These are phyloP conservation scores for Uropetala carovei DNA, from an alignment of 2,888 invertebrate genomes.

Conservation along the genomic window DNA sequence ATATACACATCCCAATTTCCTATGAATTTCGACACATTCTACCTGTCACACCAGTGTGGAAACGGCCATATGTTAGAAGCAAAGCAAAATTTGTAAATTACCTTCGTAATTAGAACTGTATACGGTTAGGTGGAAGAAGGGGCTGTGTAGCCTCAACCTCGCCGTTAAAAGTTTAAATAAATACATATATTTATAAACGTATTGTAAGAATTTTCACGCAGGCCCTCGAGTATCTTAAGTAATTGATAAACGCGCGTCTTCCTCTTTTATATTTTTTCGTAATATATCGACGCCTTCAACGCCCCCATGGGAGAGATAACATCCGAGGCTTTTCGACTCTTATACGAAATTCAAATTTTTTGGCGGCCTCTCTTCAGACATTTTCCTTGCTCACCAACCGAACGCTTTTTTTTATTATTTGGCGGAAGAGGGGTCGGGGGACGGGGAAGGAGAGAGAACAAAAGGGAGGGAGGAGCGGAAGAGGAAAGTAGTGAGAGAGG, in stretches of 20 bases:
- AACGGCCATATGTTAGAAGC: no score
- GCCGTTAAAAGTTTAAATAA: no score
- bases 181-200: no score
- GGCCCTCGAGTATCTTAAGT: constrained; percentile 5
- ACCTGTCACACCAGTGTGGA: no score
- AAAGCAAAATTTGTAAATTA: no score
- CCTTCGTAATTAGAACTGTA: no score
- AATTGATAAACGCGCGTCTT: constrained; percentile 18
- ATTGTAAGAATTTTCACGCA: background rate
- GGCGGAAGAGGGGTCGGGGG: background rate
- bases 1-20: no score
- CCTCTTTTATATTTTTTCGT: background rate
- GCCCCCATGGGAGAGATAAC: background rate
- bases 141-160: no score
- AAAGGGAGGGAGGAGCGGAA: background rate
- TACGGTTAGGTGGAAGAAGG: no score
- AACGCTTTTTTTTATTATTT: background rate
- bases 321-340: background rate
- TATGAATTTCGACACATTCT: no score
- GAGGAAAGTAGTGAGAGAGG: background rate
- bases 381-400: background rate
- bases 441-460: background rate
- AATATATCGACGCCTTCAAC: background rate
- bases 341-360: constrained; percentile 29
- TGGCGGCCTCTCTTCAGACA: background rate